Evolutionary conservation across 2,113 vertebrate genomes (phyloP).

Genomic region (Nothobranchius furzeri): DNA sequence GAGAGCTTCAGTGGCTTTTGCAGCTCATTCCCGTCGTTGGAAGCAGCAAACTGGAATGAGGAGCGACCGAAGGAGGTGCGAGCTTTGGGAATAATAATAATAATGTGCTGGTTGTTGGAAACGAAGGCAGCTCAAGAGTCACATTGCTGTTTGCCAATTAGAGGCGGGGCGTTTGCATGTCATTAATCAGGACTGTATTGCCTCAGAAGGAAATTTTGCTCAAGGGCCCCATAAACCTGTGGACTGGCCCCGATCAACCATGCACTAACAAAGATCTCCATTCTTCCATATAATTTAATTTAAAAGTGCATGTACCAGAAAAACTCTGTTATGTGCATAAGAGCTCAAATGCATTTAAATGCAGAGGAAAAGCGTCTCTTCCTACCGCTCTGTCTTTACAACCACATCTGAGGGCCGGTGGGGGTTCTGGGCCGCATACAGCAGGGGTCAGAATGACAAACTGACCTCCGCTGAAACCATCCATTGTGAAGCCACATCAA

Average conservation of each 20-base stretch:
- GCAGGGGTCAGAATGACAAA: constrained; percentile 38
- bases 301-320: neutral
- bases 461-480: constrained; percentile 46
- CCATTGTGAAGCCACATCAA: constrained; percentile 64
- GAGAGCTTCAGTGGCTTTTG: too few species aligned
- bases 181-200: neutral
- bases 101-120: too few species aligned
- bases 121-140: too few species aligned
- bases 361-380: neutral
- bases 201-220: neutral
- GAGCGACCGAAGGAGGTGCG: too few species aligned
- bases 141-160: too few species aligned
- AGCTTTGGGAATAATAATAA: too few species aligned
- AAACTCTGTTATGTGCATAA: neutral
- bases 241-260: neutral
- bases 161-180: too few species aligned
- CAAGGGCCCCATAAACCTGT: neutral
- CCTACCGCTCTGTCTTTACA: neutral
- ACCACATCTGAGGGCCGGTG: constrained; percentile 28
- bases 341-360: neutral
- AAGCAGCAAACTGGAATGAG: too few species aligned
- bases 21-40: too few species aligned
- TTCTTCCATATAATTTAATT: neutral
- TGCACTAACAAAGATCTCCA: neutral
- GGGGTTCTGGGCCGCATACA: constrained; percentile 23